Base-by-base conservation (phyloP, 2,888 invertebrate species). In the Drosophila acutilabella region DNA sequence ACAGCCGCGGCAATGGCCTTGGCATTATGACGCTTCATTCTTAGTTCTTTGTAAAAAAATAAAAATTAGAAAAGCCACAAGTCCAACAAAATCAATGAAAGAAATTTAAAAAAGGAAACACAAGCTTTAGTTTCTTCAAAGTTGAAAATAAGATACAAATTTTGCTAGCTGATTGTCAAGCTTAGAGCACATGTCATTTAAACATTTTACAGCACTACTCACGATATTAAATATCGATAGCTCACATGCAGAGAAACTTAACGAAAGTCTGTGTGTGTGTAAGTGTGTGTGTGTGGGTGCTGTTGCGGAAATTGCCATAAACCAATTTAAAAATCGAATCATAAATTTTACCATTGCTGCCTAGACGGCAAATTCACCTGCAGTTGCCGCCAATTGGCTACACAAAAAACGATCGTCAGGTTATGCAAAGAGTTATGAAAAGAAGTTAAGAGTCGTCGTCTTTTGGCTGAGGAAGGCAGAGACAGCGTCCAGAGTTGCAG, bases 311-410 rank as follows among this genome's bases (percentile, higher is more conserved):
- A 83, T 85, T 80, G 72, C 80, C 64, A 76, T 72, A 75, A 80
- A 80, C 83, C 79, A 82, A 82, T 82, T 82, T 86, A 72, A 86
- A 81, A 81, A 67, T 68, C 53, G 41, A 52, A 61, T 71, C 81
- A 81, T 87, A 81, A 83, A 87, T 84, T 71, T 74, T 53, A 66
- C 50, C 23, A 64, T 7, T 30, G 66, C 62, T 74, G 64, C 60
- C 67, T 48, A 42, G 64, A 33, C 60, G 36, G 44, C 26, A 64
- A 82, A 85, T 81, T 66, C 81, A 87, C 84, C 82, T 82, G 81
- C 74, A 81, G 52, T 58, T 64, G 71, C 61, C 64, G 64, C 59
- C 71, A 54, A 69, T 69, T 58, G 68, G 70, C 61, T 61, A 48
- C 58, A 58, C 50, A 65, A 58, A 56, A 62, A 73, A 66, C 73